These are phyloP conservation scores for Phoronis australis DNA, from an alignment of 2,888 invertebrate genomes.

Conservation along the genomic window DNA sequence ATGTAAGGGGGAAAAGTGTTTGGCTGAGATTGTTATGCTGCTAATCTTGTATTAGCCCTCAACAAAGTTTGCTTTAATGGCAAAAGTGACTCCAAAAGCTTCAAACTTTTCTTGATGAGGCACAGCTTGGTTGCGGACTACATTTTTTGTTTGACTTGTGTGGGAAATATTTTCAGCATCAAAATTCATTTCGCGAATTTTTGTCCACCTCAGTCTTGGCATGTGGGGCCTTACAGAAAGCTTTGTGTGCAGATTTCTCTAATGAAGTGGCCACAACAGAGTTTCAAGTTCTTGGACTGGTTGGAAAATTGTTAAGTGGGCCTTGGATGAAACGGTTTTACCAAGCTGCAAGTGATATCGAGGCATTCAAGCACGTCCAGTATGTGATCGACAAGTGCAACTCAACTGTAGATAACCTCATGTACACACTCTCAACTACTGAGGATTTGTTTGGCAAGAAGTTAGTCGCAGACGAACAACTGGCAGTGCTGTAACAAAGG, in stretches of 20 bases:
- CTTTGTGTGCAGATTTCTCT: not conserved
- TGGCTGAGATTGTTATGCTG: conserved; percentile 13
- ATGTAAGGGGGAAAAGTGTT: conserved; percentile 7
- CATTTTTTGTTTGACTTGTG: conserved; percentile 9
- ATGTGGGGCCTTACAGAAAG: not conserved
- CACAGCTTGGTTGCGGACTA: conserved; percentile 7
- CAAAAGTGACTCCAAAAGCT: conserved; percentile 10
- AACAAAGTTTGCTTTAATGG: conserved; percentile 13
- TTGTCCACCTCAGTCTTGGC: not conserved
- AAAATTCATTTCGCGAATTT: conserved; percentile 2
- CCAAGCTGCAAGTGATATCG: not conserved
- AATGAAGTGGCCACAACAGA: not conserved
- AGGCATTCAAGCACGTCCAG: conserved; percentile 1
- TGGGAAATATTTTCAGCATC: conserved; percentile 3
- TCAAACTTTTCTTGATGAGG: conserved; percentile 4
- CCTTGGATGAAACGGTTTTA: conserved; percentile 6
- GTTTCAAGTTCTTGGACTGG: conserved; percentile 6
- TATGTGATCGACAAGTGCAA: conserved; percentile 1
- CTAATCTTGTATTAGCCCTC: conserved; percentile 10
- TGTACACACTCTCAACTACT: not conserved
- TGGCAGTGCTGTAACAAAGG: not conserved
- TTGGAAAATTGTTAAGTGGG: conserved; percentile 4
- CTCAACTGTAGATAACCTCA: not conserved
- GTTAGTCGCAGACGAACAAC: not conserved
- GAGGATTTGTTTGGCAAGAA: conserved; percentile 3